Percentiles rank a stretch among this genome's conserved stretches.
phyloP scores from a whole-genome alignment of 2,888 invertebrate genomes.

The Limenitis camilla region DNA sequence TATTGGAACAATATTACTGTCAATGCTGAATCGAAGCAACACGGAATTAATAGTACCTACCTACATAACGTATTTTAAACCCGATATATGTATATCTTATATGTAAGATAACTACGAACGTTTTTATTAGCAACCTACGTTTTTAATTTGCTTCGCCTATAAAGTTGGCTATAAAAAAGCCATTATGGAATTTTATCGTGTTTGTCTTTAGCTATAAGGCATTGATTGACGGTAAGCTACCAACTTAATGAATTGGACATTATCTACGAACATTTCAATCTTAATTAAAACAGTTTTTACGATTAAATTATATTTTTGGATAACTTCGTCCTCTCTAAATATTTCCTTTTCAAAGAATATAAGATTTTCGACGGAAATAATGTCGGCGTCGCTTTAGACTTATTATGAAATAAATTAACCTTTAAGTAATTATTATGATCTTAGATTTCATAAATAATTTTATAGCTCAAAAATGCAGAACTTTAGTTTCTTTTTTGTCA shows the following conservation, averaged over 20 bases:
- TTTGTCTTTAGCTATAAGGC: slow-evolving; percentile 9
- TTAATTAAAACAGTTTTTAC: not conserved
- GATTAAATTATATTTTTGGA: not conserved
- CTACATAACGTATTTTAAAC: not conserved
- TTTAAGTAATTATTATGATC: too few species aligned
- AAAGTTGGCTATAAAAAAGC: slow-evolving; percentile 8
- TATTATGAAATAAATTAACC: too few species aligned
- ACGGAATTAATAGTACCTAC: not conserved
- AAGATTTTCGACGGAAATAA: too few species aligned
- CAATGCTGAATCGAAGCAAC: too few species aligned
- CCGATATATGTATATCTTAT: not conserved
- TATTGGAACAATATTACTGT: too few species aligned
- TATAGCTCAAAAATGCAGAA: too few species aligned
- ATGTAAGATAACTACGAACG: not conserved
- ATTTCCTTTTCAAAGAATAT: too few species aligned
- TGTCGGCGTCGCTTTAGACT: too few species aligned
- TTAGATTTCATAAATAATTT: too few species aligned
- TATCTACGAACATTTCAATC: not conserved
- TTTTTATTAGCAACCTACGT: slow-evolving; percentile 5
- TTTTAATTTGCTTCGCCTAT: slow-evolving; percentile 10
- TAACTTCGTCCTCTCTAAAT: too few species aligned
- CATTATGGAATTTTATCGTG: slow-evolving; percentile 12
- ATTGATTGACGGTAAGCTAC: slow-evolving; percentile 12
- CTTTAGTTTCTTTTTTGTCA: too few species aligned
- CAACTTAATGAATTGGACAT: slow-evolving; percentile 12